Base-by-base conservation (phyloP, 2,797 vertebrate genomes). In the Pogoniulus pusillus region DNA sequence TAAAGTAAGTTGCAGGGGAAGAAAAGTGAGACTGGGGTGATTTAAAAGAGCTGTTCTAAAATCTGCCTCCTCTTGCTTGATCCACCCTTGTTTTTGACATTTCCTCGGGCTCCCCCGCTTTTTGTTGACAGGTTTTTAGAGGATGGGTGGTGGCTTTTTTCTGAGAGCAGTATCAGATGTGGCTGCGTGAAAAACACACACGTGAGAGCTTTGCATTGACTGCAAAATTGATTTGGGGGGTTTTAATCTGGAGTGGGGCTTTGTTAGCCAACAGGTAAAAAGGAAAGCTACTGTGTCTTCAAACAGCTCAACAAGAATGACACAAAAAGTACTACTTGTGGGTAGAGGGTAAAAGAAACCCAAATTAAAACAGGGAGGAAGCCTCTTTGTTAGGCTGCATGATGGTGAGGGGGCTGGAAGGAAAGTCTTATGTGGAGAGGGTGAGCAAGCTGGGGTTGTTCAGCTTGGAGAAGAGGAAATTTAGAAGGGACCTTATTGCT, bases 81-180 rank as follows among this genome's bases (percentile, higher is more conserved):
- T 81, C 89, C 70, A 1, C 96, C 95, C 95, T 96, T 97, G 96
- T 96, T 97, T 97, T 90, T 85, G 39, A 93, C 63, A 86, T 65
- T 83, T 30, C 30, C 30, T 20, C 53, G 5, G 24, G 30, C 29
- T 68, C 37, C 63, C 35, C 51, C 2, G 4, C 65, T 58, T 64
- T 60, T 79, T 66, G 85, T 85, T 86, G 95, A 96, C 89, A 90
- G 82, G 85, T 90, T 92, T 37, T 62, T 51, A 78, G 55, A 95
- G 94, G 83, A 96, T 93, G 96, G 96, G 96, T 30, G 94, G 91
- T 68, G 77, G 26, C 88, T 82, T 66, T 66, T 70, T 86, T 77
- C 73, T 73, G 57, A 90, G 43, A 74, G 51, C 66, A 76, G 35
- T 20, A 81, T 90, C 88, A 85, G 84, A 94, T 95, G 70, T 89